phyloP scores from a whole-genome alignment of 2,797 vertebrate genomes.

The Clarias laeviceps region DNA sequence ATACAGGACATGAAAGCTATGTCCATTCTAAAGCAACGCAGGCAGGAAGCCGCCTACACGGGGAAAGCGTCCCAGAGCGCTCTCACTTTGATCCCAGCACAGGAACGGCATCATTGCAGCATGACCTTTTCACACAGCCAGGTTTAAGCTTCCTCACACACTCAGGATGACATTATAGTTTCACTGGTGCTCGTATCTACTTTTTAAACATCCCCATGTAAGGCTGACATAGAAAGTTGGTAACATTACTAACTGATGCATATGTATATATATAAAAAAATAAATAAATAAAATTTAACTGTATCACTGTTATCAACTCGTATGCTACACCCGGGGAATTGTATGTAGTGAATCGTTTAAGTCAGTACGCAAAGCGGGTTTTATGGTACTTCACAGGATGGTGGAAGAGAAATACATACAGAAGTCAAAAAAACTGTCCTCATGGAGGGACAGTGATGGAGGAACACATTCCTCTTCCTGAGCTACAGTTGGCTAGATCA shows the following conservation, averaged over 20 bases:
- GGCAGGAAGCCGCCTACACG: slow-evolving; percentile 39
- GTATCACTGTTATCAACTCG: not conserved
- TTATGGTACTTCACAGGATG: not conserved
- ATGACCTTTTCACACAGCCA: slow-evolving; percentile 20
- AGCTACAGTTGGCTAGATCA: not conserved
- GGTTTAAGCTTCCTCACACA: slow-evolving; percentile 21
- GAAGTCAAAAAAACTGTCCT: not conserved
- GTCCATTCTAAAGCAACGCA: slow-evolving; percentile 33
- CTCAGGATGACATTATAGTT: not conserved
- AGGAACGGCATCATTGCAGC: slow-evolving; percentile 12
- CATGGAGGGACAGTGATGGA: not conserved
- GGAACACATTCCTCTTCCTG: not conserved
- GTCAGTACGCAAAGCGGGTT: not conserved
- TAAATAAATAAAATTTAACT: not conserved
- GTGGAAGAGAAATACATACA: not conserved
- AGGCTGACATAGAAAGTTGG: not conserved
- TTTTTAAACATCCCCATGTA: not conserved
- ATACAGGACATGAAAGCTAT: slow-evolving; percentile 47
- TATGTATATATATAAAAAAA: too few species aligned
- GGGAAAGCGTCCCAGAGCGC: slow-evolving; percentile 35
- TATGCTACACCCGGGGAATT: not conserved
- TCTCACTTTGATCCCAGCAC: slow-evolving; percentile 30
- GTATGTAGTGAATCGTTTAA: not conserved
- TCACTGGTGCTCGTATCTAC: not conserved
- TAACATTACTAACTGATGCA: too few species aligned